Percentiles rank a stretch among this genome's conserved stretches.
Conservation (phyloP, 2,888 invertebrate species). For the Thelaira solivaga region DNA sequence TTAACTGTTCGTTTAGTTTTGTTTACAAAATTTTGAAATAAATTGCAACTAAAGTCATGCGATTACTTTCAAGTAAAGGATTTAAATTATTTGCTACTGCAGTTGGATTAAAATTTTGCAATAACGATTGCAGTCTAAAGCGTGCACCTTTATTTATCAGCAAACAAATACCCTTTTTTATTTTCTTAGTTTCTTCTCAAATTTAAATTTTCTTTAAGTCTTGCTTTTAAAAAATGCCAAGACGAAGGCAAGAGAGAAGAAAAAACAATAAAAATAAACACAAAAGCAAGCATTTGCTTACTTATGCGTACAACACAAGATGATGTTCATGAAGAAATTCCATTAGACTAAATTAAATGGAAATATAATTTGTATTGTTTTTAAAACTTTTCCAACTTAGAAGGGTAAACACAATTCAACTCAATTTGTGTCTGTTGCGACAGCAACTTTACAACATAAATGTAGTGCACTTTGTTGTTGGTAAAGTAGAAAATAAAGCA, state of each 20-base stretch:
- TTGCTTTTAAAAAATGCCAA: not conserved
- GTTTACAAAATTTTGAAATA: too few species aligned
- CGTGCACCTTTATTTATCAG: constrained; percentile 28
- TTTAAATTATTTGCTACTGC: not conserved
- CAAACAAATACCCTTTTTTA: not conserved
- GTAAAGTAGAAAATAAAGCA: constrained; percentile 57
- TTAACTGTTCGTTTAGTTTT: too few species aligned
- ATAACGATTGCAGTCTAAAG: constrained; percentile 17
- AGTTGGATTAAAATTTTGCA: not conserved
- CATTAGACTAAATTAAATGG: constrained; percentile 68
- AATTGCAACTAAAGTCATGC: not conserved
- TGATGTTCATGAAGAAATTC: constrained; percentile 64
- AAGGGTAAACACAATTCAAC: constrained; percentile 63
- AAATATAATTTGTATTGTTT: constrained; percentile 68
- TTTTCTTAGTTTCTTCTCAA: not conserved
- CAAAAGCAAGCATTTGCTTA: constrained; percentile 43
- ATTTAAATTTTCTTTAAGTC: constrained; percentile 19
- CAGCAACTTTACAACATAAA: constrained; percentile 62
- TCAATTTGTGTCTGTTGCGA: constrained; percentile 63
- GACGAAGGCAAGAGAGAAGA: not conserved
- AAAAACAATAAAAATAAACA: constrained; percentile 9
- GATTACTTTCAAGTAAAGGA: not conserved
- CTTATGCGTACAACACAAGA: constrained; percentile 44
- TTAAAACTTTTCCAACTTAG: constrained; percentile 65
- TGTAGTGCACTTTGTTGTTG: constrained; percentile 62